Evolutionary conservation across 2,888 invertebrate species (phyloP), one percentile per base, ranked within the genome.

Genomic region (Sclerodermus sp.): DNA sequence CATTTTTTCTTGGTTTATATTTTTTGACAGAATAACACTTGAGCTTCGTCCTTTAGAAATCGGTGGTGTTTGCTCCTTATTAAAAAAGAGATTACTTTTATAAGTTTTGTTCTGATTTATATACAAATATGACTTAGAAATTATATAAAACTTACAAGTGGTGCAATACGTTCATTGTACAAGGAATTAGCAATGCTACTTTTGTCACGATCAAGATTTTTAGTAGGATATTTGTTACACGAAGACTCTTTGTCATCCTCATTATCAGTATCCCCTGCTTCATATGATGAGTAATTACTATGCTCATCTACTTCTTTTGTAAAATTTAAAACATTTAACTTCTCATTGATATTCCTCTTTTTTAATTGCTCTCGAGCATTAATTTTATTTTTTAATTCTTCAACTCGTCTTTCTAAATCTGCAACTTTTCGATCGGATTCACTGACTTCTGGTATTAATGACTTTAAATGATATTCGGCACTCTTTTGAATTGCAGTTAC

Each of bases 371-470:
- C 52, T 9, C 44, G 40, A 12, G 10, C 13, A 29, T 10, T n/a
- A 4, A 55, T 31, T 40, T 51, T 51, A 31, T 46, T 37, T 44
- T 51, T 56, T 13, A 73, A 36, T 29, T 70, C 62, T 14, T 41
- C 39, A 6, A 74, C 55, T 56, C 68, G 51, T 23, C 40, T 60
- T 41, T 71, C 71, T 18, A 77, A 60, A 10, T 54, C 47, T 36
- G 61, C 60, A 31, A 80, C 70, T 66, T 80, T 77, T 6, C 68
- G 45, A 54, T 81, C 80, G 10, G 80, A 70, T 16, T 76, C 66
- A 47, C 72, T 76, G 15, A 80, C 60, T 43, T 62, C 46, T 10
- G 72, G 68, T 23, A 73, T 66, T 45, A 73, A 43, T 12, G 57
- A 15, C 29, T 62, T 63, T 43, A 75, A 61, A 50, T 62, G 64